Evolutionary conservation across 2,888 invertebrate genomes (phyloP).

Genomic region (Eupithecia abbreviata): DNA sequence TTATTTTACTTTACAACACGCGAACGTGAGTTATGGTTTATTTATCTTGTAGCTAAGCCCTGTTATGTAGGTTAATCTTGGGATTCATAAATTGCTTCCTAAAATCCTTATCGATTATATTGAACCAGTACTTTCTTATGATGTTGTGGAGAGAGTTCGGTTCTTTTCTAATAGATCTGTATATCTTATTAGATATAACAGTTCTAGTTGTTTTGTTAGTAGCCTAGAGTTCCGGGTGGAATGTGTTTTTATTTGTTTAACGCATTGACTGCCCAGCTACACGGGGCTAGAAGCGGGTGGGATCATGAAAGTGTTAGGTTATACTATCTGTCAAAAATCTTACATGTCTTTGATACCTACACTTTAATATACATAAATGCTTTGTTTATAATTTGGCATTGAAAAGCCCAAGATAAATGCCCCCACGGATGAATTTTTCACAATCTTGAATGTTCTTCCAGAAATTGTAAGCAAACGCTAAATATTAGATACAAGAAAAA

Average conservation of each 20-base stretch:
- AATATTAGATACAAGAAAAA: not conserved
- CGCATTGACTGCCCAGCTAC: too few relatives aligned
- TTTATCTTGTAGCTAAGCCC: conserved; percentile 34
- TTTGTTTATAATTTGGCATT: not conserved
- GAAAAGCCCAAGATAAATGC: not conserved
- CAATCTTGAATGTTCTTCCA: not conserved
- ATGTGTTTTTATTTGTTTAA: not conserved
- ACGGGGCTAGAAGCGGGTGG: too few relatives aligned
- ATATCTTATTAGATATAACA: too few relatives aligned
- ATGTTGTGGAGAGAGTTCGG: not conserved
- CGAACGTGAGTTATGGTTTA: conserved; percentile 33
- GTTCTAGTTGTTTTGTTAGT: not conserved
- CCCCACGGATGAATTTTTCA: too few relatives aligned
- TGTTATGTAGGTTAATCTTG: conserved; percentile 36
- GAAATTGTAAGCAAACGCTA: not conserved
- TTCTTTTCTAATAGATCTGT: not conserved
- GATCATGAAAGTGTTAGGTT: too few relatives aligned
- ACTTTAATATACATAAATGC: not conserved
- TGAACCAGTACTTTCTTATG: not conserved
- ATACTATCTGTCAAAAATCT: not conserved
- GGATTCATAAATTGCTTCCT: conserved; percentile 21
- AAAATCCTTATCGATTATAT: not conserved
- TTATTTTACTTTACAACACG: conserved; percentile 37
- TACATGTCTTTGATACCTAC: not conserved
- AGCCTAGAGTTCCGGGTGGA: not conserved